Evolutionary conservation across 2,113 vertebrate species (phyloP), one percentile per base, ranked within the genome.

Genomic region (Candoia aspera): DNA sequence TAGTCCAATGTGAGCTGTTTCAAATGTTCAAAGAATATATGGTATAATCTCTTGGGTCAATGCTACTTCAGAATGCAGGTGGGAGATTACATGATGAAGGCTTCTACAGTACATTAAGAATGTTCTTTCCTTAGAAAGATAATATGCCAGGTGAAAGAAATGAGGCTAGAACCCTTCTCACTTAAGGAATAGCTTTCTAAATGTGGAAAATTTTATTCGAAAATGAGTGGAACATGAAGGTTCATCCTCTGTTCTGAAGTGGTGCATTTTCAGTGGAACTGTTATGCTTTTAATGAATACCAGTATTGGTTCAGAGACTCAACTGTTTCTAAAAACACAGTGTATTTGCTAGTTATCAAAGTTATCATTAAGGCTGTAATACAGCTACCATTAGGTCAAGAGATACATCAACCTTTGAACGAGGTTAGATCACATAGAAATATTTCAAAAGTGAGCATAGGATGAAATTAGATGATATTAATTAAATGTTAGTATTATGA

Each of bases 11-110:
- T 60, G 33, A 92, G 60, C 26, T 29, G 83, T 88, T 92, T 87
- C 33, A 92, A 88, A 88, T 55, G 55, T 53, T 92, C 64, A 46
- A 92, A 88, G 37, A 87, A 87, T 46, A 53, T 88, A n/a, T 46
- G n/a, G 33, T 88, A 88, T 46, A 84, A 83, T 84, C 83, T 86
- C 49, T 12, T 92, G 37, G 86, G 86, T 46, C 53, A 59, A 6
- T 92, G 54, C 53, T 58, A 29, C 42, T 91, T 60, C 19, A 88
- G 86, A 92, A 59, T 59, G 54, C 8, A 49, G 64, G 26, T 19
- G 13, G 79, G 46, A 58, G 33, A 54, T 87, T 86, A 23, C 85
- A 73, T 79, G 15, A 79, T 59, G 53, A 88, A 88, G 54, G 42
- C 3, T 91, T 87, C 26, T 42, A 49, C 42, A 64, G 57, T 15